Conservation (phyloP, 2,797 vertebrate species). For the Gobio occitaniae region DNA sequence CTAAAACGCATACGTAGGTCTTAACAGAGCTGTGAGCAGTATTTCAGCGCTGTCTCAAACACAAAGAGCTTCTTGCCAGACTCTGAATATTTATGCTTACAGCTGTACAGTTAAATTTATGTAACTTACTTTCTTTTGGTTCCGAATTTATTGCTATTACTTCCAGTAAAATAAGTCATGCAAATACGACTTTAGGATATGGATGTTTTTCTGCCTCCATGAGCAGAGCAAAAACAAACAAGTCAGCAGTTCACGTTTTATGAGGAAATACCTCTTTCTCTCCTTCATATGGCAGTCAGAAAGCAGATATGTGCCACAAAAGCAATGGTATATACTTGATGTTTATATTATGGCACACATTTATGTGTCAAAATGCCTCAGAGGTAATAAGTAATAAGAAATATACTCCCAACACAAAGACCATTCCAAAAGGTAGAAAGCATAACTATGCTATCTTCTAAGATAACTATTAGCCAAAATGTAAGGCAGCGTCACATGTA, state of each 20-base stretch:
- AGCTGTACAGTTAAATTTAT: constrained; percentile 53
- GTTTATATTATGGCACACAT: not conserved
- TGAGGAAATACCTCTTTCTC: constrained; percentile 33
- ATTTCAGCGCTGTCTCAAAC: constrained; percentile 45
- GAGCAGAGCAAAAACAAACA: constrained; percentile 58
- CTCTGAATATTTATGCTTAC: constrained; percentile 60
- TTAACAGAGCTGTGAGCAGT: constrained; percentile 43
- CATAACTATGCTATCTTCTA: not conserved
- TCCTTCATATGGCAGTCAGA: constrained; percentile 20
- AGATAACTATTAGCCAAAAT: not conserved
- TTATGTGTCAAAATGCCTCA: not conserved
- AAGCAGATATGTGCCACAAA: constrained; percentile 45
- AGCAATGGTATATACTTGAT: constrained; percentile 20
- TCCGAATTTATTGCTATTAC: constrained; percentile 58
- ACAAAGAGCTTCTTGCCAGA: constrained; percentile 48
- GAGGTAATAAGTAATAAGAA: constrained; percentile 41
- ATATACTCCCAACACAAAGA: not conserved
- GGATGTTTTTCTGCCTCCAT: constrained; percentile 36
- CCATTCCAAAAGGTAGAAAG: not conserved
- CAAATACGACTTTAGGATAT: constrained; percentile 59
- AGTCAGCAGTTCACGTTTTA: constrained; percentile 61
- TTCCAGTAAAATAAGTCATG: constrained; percentile 60
- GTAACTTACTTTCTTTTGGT: constrained; percentile 44
- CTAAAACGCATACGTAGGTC: constrained; percentile 25
- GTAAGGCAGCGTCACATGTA: not conserved